Evolutionary conservation across 2,888 invertebrate species (phyloP).

Genomic region (Aspidiotus rigidus): DNA sequence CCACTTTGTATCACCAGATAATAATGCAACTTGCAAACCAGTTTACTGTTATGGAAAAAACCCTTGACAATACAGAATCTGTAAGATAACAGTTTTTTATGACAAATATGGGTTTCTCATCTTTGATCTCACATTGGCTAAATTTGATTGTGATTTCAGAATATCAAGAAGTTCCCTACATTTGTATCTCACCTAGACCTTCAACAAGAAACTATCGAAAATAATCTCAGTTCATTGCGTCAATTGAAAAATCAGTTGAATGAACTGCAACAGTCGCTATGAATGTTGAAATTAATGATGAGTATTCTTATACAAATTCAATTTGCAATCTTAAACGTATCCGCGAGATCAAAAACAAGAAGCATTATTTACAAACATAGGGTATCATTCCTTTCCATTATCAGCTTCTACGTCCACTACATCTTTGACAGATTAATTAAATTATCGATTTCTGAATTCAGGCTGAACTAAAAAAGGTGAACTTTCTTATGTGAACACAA

Average conservation of each 20-base stretch:
- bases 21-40: conserved; percentile 26
- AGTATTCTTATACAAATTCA: too few relatives aligned
- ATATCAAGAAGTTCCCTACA: conserved; percentile 25
- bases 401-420: too few relatives aligned
- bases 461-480: too few relatives aligned
- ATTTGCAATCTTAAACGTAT: background rate
- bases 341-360: background rate
- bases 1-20: conserved; percentile 9
- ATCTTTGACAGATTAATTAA: too few relatives aligned
- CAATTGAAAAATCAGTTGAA: conserved; percentile 26
- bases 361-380: background rate
- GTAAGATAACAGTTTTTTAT: conserved; percentile 2
- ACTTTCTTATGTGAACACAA: too few relatives aligned
- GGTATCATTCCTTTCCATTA: background rate
- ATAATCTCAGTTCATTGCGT: conserved; percentile 15
- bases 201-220: conserved; percentile 28
- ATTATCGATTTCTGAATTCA: too few relatives aligned
- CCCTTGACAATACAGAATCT: conserved; percentile 27
- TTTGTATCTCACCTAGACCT: conserved; percentile 15
- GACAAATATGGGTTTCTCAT: background rate
- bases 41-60: conserved; percentile 26
- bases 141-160: conserved; percentile 20
- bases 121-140: background rate
- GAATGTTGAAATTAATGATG: background rate
- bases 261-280: conserved; percentile 15